phyloP scores from a whole-genome alignment of 2,113 vertebrate genomes.

The Canis aureus region DNA sequence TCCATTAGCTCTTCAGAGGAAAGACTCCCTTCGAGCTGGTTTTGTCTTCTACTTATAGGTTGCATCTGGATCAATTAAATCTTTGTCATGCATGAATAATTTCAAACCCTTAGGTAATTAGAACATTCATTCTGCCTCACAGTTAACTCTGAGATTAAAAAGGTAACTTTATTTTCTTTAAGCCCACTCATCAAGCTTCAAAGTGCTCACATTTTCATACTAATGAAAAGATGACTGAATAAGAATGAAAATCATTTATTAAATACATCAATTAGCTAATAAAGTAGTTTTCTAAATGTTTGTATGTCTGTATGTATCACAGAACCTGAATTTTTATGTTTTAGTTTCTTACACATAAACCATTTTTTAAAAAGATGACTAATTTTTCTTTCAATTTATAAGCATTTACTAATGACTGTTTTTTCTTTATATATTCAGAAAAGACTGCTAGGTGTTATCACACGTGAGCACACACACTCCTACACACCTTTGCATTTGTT shows the following conservation, averaged over 20 bases:
- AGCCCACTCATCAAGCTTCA: conserved; percentile 4
- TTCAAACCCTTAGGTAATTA: neutral
- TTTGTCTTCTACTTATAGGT: neutral
- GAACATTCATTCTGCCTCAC: neutral
- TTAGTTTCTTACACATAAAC: neutral
- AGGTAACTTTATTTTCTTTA: conserved; percentile 10
- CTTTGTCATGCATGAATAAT: neutral
- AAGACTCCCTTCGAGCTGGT: neutral
- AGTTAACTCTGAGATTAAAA: conserved; percentile 26
- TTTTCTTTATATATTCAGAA: neutral
- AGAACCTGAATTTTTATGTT: neutral
- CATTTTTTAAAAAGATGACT: neutral
- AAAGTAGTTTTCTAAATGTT: neutral
- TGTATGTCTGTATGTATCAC: neutral
- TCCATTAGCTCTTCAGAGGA: neutral
- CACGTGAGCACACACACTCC: neutral
- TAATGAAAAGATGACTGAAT: neutral
- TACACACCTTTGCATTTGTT: neutral
- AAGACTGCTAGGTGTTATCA: neutral
- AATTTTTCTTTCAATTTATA: neutral
- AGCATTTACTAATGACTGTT: neutral
- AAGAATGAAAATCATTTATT: conserved; percentile 9
- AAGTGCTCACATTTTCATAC: neutral
- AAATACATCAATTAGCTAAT: neutral
- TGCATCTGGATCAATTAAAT: conserved; percentile 2